These are phyloP conservation scores for Oreochromis mossambicus DNA, from an alignment of 2,797 vertebrate genomes.

Conservation along the genomic window DNA sequence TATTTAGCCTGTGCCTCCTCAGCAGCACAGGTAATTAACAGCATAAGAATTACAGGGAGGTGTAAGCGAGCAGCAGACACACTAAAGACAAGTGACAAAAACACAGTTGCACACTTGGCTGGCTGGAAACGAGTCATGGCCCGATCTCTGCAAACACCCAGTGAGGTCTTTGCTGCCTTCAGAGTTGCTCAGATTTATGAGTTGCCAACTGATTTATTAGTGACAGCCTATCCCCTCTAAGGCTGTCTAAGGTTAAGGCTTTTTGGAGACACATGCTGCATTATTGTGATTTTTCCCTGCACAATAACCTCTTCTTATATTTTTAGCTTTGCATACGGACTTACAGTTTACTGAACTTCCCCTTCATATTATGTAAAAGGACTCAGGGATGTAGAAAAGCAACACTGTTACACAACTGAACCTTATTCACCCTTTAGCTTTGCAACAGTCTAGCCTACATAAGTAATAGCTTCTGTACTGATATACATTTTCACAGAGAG, in stretches of 20 bases:
- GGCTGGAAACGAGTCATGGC: constrained; percentile 15
- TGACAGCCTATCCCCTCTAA: neutral
- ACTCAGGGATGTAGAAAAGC: neutral
- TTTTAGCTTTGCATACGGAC: neutral
- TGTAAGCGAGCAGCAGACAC: constrained; percentile 20
- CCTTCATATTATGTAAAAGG: neutral
- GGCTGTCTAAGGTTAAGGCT: neutral
- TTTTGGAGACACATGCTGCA: neutral
- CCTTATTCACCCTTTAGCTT: neutral
- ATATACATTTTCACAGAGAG: neutral
- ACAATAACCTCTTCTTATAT: neutral
- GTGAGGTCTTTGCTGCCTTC: neutral
- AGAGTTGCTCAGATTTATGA: constrained; percentile 3
- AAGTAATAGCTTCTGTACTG: neutral
- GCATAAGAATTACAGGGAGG: constrained; percentile 49
- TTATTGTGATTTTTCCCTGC: neutral
- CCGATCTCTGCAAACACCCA: constrained; percentile 20
- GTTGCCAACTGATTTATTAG: constrained; percentile 2
- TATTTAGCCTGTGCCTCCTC: constrained; percentile 53
- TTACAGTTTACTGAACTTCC: neutral
- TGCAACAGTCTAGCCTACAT: neutral
- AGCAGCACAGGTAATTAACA: constrained; percentile 67
- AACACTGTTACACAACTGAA: neutral
- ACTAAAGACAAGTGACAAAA: constrained; percentile 28
- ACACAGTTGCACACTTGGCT: constrained; percentile 16